phyloP scores from a whole-genome alignment of 2,113 vertebrate species.

The Elanus axillaris region DNA sequence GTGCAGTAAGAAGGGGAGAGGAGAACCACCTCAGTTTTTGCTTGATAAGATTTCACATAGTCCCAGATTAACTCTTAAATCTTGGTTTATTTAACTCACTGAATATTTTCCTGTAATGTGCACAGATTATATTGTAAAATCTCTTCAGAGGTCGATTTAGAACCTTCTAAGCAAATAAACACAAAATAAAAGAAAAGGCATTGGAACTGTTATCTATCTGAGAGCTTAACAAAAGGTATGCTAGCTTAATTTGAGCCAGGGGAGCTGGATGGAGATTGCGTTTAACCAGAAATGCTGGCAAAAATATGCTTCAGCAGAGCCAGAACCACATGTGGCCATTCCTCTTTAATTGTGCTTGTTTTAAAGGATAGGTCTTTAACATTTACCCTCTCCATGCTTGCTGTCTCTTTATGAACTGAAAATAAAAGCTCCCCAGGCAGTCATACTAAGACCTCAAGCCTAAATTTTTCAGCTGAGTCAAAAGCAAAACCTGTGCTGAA shows the following conservation, averaged over 20 bases:
- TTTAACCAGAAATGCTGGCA: conserved; percentile 63
- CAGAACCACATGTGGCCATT: conserved; percentile 63
- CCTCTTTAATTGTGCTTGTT: conserved; percentile 62
- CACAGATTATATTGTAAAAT: not conserved
- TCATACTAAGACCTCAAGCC: conserved; percentile 30
- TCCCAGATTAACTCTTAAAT: not conserved
- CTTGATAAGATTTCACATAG: not conserved
- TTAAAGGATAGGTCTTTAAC: conserved; percentile 59
- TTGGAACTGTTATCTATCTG: not conserved
- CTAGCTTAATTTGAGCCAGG: conserved; percentile 55
- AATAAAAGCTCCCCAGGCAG: conserved; percentile 55
- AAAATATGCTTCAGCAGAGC: conserved; percentile 36
- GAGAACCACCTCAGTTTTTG: not conserved
- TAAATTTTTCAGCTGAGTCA: conserved; percentile 44
- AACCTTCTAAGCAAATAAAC: conserved; percentile 22
- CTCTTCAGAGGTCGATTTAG: conserved; percentile 4
- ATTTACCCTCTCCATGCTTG: conserved; percentile 49
- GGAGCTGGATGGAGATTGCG: conserved; percentile 9
- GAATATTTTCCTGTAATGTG: not conserved
- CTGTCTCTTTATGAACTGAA: conserved; percentile 64
- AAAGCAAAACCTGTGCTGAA: conserved; percentile 24
- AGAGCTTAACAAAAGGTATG: conserved; percentile 36
- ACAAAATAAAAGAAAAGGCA: not conserved
- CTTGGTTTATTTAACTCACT: not conserved
- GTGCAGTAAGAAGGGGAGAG: not conserved